A percentile compares a stretch with the other conserved stretches of the same genome.
phyloP scores from a whole-genome alignment of 2,888 invertebrate genomes.

The Pimpla rufipes region DNA sequence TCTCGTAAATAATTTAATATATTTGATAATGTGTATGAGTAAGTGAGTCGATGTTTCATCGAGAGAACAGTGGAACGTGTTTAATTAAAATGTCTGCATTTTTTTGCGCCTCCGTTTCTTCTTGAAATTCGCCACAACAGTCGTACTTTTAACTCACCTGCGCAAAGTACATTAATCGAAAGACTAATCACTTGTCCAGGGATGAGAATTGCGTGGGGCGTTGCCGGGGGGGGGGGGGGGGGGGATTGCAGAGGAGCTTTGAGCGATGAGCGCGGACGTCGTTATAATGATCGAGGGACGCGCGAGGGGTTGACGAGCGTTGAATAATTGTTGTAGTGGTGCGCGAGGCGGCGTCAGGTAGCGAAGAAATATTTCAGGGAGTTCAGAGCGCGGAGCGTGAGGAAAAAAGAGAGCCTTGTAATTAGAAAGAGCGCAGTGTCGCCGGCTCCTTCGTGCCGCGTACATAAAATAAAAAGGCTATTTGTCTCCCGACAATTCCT shows the following conservation, averaged over 20 bases:
- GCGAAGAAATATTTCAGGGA: slow-evolving; percentile 22
- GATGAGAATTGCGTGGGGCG: slow-evolving; percentile 21
- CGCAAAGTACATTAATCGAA: slow-evolving; percentile 10
- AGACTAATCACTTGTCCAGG: slow-evolving; percentile 30
- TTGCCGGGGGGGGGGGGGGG: neutral
- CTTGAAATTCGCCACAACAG: neutral
- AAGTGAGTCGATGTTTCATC: neutral
- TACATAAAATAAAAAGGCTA: slow-evolving; percentile 40
- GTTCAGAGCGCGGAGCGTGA: neutral
- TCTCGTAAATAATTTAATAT: neutral
- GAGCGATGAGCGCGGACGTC: slow-evolving; percentile 24
- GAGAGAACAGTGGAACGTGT: neutral
- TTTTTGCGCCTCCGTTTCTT: neutral
- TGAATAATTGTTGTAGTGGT: slow-evolving; percentile 34
- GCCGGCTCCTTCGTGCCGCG: neutral
- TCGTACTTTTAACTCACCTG: neutral
- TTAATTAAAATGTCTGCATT: neutral
- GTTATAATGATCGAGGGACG: slow-evolving; percentile 37
- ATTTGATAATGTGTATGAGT: neutral
- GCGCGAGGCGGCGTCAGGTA: slow-evolving; percentile 1
- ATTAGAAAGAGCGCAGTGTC: neutral
- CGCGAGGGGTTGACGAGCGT: slow-evolving; percentile 34
- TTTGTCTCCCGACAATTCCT: neutral
- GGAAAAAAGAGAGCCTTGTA: neutral
- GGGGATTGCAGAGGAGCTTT: neutral